Conservation (phyloP, 2,113 vertebrate species). For the Vidua macroura region DNA sequence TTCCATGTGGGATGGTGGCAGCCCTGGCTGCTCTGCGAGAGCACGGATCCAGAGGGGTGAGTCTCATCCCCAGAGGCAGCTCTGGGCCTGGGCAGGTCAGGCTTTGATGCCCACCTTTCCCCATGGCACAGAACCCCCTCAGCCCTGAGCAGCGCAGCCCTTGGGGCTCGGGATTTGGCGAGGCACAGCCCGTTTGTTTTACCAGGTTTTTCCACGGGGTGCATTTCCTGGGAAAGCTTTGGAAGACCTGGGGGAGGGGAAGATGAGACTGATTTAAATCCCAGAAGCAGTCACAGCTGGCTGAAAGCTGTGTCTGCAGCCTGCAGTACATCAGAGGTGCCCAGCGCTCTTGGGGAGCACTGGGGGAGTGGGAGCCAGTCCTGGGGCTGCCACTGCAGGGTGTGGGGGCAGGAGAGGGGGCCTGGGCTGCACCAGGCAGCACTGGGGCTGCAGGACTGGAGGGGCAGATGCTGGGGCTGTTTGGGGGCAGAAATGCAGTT, state of each 20-base stretch:
- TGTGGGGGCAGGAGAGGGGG: neutral
- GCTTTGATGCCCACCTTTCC: neutral
- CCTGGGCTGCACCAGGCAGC: neutral
- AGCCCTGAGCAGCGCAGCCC: neutral
- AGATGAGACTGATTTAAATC: neutral
- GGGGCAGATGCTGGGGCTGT: neutral
- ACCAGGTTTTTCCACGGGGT: neutral
- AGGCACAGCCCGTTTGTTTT: neutral
- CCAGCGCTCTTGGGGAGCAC: neutral
- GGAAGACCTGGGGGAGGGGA: neutral
- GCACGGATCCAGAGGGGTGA: neutral
- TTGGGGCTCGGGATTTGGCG: neutral
- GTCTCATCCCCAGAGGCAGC: neutral
- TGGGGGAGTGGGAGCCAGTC: neutral
- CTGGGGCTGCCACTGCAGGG: neutral
- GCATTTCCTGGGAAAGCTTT: neutral
- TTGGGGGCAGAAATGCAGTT: neutral
- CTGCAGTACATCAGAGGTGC: neutral
- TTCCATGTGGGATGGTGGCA: neutral
- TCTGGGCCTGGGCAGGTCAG: neutral
- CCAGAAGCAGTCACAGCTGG: neutral
- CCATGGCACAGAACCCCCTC: fast-evolving
- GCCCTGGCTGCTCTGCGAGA: neutral
- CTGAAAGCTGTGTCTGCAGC: neutral
- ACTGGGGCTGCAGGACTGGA: fast-evolving